Evolutionary conservation across 1,140 invertebrate genomes (phyloP), one percentile per base, ranked within the genome.

Genomic region (Teleopsis dalmanni): DNA sequence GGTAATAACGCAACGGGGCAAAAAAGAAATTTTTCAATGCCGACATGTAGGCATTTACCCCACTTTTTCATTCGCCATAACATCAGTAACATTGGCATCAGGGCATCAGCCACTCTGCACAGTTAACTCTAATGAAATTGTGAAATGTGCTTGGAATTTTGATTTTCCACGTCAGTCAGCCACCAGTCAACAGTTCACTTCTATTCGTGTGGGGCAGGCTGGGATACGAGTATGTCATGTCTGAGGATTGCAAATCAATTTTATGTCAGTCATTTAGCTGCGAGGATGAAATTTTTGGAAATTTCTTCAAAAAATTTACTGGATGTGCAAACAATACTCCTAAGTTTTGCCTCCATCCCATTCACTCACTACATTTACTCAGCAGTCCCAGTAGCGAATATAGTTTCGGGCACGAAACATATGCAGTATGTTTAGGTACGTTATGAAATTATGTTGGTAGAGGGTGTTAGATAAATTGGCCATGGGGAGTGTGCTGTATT

Each of bases 241-340:
- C 56, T 55, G 41, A 62, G 48, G 64, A 57, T 67, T 66, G 63
- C 64, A 67, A 67, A 67, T 67, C 64, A 67, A 67, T 67, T 67
- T 67, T 60, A 67, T 67, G 63, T 62, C 59, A 62, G 63, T 67
- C 64, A 64, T 65, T 65, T 62, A 44, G 54, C 52, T 50, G 62
- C 59, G 27, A 33, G 19, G 26, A 16, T 31, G 55, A 58, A 56
- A 62, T 54, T 63, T 65, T 65, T 65, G 62, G 63, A 66, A 66
- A 66, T 66, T 66, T 66, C 63, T 63, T 66, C 63, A 66, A 65
- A 65, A 52, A 35, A n/a, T n/a, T n/a, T n/a, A n/a, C n/a, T n/a
- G n/a, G n/a, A n/a, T n/a, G n/a, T n/a, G n/a, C n/a, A n/a, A n/a
- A 25, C 31, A 35, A 35, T 19, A 35, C 4, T 5, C 10, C 14